A percentile compares a stretch with the other conserved stretches of the same genome.
phyloP scores from a whole-genome alignment of 1,140 invertebrate genomes.

The Zaprionus africanus region DNA sequence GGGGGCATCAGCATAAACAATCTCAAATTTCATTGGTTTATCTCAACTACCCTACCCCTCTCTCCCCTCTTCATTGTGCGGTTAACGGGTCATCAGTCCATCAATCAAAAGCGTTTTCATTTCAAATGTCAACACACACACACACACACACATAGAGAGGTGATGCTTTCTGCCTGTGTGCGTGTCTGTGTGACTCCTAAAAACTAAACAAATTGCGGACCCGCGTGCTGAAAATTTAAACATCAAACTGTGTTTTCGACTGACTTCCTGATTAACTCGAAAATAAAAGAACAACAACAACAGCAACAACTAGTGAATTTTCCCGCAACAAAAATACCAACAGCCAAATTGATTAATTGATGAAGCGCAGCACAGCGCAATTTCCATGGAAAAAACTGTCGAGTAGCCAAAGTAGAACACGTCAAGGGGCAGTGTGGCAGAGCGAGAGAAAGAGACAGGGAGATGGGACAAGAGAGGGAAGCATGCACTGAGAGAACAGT shows the following conservation, averaged over 20 bases:
- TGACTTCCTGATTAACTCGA: constrained; percentile 79
- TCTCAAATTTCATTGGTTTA: constrained; percentile 30
- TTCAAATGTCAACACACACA: constrained; percentile 66
- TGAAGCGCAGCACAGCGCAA: constrained; percentile 62
- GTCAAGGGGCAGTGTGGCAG: constrained; percentile 8
- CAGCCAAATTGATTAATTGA: constrained; percentile 77
- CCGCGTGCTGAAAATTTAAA: constrained; percentile 67
- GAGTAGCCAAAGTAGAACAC: constrained; percentile 58
- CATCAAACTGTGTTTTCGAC: constrained; percentile 63
- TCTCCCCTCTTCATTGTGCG: not conserved
- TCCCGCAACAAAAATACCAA: constrained; percentile 65
- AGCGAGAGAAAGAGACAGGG: not conserved
- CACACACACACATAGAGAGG: constrained; percentile 4
- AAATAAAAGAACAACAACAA: constrained; percentile 42
- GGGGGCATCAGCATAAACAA: constrained; percentile 15
- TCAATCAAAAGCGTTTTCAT: constrained; percentile 67
- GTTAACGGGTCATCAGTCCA: constrained; percentile 50
- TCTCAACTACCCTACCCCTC: not conserved
- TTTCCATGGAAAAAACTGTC: constrained; percentile 63
- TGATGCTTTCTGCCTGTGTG: constrained; percentile 14
- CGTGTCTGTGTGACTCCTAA: constrained; percentile 24
- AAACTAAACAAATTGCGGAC: constrained; percentile 69
- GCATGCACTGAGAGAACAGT: not conserved
- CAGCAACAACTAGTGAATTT: constrained; percentile 30
- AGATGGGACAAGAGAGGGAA: not conserved